These are phyloP conservation scores for Cheilinus undulatus DNA, from an alignment of 2,113 vertebrate species.

Conservation along the genomic window DNA sequence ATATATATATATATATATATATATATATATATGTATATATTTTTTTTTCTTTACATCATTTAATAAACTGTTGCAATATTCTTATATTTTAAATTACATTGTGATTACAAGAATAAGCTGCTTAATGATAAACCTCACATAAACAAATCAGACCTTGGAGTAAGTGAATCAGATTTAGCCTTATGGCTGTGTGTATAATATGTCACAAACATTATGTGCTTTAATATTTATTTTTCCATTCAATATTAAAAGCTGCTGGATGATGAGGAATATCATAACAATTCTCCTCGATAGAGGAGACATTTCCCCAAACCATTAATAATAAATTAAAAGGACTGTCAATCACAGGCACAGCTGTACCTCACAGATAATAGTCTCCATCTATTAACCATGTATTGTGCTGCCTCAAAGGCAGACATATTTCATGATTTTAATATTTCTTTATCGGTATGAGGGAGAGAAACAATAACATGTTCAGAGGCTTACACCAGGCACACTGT, in stretches of 20 bases:
- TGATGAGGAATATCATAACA: constrained; percentile 60
- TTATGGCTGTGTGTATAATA: constrained; percentile 17
- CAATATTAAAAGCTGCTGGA: constrained; percentile 54
- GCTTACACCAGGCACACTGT: constrained; percentile 14
- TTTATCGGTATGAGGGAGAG: constrained; percentile 1
- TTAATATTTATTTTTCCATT: constrained; percentile 58
- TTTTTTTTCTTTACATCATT: no score
- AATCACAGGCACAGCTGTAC: constrained; percentile 68
- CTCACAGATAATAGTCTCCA: constrained; percentile 54
- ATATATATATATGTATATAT: no score
- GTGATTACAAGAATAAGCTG: neutral
- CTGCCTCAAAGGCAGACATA: constrained; percentile 33
- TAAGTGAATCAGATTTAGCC: constrained; percentile 11
- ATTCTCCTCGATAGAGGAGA: constrained; percentile 36
- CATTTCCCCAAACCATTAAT: constrained; percentile 71
- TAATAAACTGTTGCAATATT: no score
- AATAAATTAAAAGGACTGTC: constrained; percentile 74
- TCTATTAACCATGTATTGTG: constrained; percentile 60
- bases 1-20: no score
- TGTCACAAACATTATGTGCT: constrained; percentile 27
- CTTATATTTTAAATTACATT: no score
- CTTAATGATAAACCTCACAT: neutral
- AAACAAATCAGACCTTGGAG: neutral
- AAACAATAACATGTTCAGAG: neutral
- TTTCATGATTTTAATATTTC: constrained; percentile 35